Evolutionary conservation across 1,140 invertebrate genomes (phyloP).

Genomic region (Phymastichus coffea): DNA sequence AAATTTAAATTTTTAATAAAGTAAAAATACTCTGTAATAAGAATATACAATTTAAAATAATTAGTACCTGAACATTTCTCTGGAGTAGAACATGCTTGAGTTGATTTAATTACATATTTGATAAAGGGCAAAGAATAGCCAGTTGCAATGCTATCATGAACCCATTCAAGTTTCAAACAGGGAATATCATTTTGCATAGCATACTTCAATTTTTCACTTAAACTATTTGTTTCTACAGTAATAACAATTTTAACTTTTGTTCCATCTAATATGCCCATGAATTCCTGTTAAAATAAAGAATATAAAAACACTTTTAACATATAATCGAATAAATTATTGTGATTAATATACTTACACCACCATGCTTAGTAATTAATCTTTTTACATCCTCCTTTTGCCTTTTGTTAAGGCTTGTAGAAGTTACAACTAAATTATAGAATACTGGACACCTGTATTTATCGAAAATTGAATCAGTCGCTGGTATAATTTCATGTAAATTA

Average conservation of each 20-base stretch:
- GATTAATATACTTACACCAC: slow-evolving; percentile 60
- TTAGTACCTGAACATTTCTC: slow-evolving; percentile 47
- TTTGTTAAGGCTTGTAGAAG: slow-evolving; percentile 71
- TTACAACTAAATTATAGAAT: slow-evolving; percentile 78
- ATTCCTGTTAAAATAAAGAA: slow-evolving; percentile 37
- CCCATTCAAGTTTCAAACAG: slow-evolving; percentile 73
- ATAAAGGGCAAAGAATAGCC: slow-evolving; percentile 72
- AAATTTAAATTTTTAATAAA: not conserved
- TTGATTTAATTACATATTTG: slow-evolving; percentile 62
- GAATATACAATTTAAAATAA: slow-evolving; percentile 8
- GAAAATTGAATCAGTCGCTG: slow-evolving; percentile 66
- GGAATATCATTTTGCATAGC: slow-evolving; percentile 74
- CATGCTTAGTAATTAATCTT: slow-evolving; percentile 71
- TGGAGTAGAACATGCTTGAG: slow-evolving; percentile 60
- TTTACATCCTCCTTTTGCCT: slow-evolving; percentile 70
- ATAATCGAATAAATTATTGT: not conserved
- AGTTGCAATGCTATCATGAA: slow-evolving; percentile 71
- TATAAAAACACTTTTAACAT: not conserved
- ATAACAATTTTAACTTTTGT: slow-evolving; percentile 49
- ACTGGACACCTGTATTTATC: slow-evolving; percentile 70
- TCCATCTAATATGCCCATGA: slow-evolving; percentile 45
- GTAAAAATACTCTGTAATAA: no score
- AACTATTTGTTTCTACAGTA: slow-evolving; percentile 53
- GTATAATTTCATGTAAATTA: slow-evolving; percentile 63
- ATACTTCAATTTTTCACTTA: slow-evolving; percentile 79